phyloP scores from a whole-genome alignment of 1,140 invertebrate genomes.

The Drosophila watanabei region DNA sequence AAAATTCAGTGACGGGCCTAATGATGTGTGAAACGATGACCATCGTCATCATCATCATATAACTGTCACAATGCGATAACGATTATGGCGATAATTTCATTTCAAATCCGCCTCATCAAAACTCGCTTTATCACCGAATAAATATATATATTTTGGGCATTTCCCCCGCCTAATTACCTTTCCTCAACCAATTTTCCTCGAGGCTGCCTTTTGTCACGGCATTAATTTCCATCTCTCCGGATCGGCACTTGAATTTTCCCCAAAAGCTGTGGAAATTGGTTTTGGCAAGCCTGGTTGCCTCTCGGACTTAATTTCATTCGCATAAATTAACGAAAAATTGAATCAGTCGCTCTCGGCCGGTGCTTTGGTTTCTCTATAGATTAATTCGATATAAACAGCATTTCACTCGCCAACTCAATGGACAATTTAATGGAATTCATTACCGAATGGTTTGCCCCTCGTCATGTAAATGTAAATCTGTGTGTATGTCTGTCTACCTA shows the following conservation, averaged over 20 bases:
- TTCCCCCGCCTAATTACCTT: constrained; percentile 43
- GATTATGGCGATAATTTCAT: constrained; percentile 42
- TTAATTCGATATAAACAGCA: constrained; percentile 37
- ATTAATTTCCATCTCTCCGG: constrained; percentile 33
- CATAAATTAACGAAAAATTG: constrained; percentile 65
- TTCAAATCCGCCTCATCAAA: constrained; percentile 49
- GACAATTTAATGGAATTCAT: constrained; percentile 46
- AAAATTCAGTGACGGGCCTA: constrained; percentile 56
- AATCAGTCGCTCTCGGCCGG: constrained; percentile 27
- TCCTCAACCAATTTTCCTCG: not conserved
- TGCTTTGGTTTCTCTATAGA: constrained; percentile 24
- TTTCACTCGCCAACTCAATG: constrained; percentile 31
- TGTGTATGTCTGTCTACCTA: constrained; percentile 20
- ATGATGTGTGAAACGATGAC: constrained; percentile 81
- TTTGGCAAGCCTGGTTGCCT: constrained; percentile 50
- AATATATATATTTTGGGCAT: not conserved
- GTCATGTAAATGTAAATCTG: constrained; percentile 22
- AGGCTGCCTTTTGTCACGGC: constrained; percentile 26
- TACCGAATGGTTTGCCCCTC: constrained; percentile 21
- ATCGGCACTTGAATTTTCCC: constrained; percentile 57
- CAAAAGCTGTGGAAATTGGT: constrained; percentile 31
- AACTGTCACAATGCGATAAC: constrained; percentile 60
- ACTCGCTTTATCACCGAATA: constrained; percentile 16
- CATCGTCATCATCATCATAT: constrained; percentile 41
- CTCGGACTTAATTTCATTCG: constrained; percentile 59